A percentile compares a stretch with the other conserved stretches of the same genome.
phyloP scores from a whole-genome alignment of 2,797 vertebrate genomes.

The Micropoecilia bifurca region DNA sequence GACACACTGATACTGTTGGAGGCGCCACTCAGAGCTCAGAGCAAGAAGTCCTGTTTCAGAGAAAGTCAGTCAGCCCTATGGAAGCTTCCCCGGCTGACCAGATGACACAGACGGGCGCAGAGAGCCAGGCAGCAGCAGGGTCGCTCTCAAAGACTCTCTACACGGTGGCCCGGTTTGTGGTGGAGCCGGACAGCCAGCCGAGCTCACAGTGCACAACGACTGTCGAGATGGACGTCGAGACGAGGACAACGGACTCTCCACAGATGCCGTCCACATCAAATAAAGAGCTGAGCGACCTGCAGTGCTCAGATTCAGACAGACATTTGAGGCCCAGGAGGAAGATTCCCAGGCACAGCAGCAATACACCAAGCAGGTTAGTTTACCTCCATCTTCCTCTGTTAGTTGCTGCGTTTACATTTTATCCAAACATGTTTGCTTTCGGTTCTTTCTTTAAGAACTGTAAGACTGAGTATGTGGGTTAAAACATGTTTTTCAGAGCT shows the following conservation, averaged over 20 bases:
- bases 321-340: slow-evolving; percentile 11
- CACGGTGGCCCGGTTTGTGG: slow-evolving; percentile 72
- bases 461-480: not conserved
- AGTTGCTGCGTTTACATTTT: not conserved
- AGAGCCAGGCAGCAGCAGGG: slow-evolving; percentile 5
- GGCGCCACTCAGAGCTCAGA: not conserved
- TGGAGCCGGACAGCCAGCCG: slow-evolving; percentile 75
- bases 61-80: slow-evolving; percentile 53
- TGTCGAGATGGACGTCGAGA: slow-evolving; percentile 21
- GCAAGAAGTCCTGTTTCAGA: slow-evolving; percentile 26
- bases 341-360: not conserved
- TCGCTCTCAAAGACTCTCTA: slow-evolving; percentile 14
- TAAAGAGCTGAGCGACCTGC: not conserved
- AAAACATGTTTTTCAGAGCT: slow-evolving; percentile 24
- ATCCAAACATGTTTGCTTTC: not conserved
- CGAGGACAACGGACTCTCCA: slow-evolving; percentile 3
- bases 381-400: not conserved
- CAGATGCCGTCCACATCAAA: not conserved
- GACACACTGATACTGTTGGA: slow-evolving; percentile 7
- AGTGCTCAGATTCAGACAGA: slow-evolving; percentile 2
- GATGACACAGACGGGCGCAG: slow-evolving; percentile 17
- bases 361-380: slow-evolving; percentile 23
- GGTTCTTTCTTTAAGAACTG: not conserved
- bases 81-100: slow-evolving; percentile 63
- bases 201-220: slow-evolving; percentile 21